Percentiles rank a stretch among this genome's conserved stretches.
Conservation (phyloP, 2,888 invertebrate species). For the Boloria selene region DNA sequence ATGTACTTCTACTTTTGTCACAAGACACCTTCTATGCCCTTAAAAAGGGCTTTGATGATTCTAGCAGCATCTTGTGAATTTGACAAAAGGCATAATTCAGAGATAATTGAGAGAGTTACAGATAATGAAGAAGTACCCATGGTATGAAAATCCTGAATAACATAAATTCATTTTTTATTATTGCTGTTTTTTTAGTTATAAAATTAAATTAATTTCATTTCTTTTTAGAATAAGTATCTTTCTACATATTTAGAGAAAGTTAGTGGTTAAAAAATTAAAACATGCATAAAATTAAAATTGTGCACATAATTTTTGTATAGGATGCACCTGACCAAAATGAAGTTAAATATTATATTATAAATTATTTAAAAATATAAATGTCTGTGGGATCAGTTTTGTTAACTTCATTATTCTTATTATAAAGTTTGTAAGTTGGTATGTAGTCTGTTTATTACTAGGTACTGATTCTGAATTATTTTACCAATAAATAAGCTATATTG, state of each 20-base stretch:
- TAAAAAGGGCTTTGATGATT: constrained; percentile 98
- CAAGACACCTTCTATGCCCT: constrained; percentile 96
- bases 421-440: too few relatives aligned
- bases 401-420: too few relatives aligned
- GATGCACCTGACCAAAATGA: too few relatives aligned
- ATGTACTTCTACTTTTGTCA: constrained; percentile 98
- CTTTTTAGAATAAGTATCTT: too few relatives aligned
- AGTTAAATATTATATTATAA: too few relatives aligned
- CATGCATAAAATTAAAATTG: too few relatives aligned
- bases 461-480: background rate
- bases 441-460: too few relatives aligned
- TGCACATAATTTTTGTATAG: too few relatives aligned
- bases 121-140: constrained; percentile 97
- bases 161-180: background rate
- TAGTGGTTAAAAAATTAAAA: too few relatives aligned
- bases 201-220: background rate
- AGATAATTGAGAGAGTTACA: constrained; percentile 94
- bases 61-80: constrained; percentile 98
- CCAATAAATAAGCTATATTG: background rate
- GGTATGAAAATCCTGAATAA: constrained; percentile 74
- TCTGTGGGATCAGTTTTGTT: too few relatives aligned
- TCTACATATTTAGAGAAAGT: too few relatives aligned
- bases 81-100: constrained; percentile 95
- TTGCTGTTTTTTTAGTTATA: background rate
- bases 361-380: too few relatives aligned